Evolutionary conservation across 2,797 vertebrate genomes (phyloP), one percentile per base, ranked within the genome.

Genomic region (Morelia viridis): DNA sequence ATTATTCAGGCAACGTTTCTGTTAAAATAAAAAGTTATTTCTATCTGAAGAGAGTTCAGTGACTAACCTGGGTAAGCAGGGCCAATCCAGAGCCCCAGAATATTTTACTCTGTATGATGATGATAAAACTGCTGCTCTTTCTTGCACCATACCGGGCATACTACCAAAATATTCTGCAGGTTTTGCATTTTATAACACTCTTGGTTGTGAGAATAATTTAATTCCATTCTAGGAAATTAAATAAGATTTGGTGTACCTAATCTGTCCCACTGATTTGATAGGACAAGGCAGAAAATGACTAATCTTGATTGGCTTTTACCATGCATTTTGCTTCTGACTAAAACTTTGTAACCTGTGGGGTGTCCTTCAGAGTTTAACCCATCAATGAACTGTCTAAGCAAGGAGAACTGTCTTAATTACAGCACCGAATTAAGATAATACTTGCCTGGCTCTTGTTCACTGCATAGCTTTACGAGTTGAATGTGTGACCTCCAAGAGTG

Each of bases 401-500:
- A 89, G 50, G 35, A 94, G 91, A 95, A 94, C 83, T 93, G 58
- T 95, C 88, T 92, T 92, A 91, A 95, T 94, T 95, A 95, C 91
- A 89, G 46, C 94, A 94, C 94, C 24, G 85, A 87, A 92, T 92
- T 93, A 94, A 95, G 94, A 95, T 96, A 85, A 92, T 90, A 94
- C 61, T 90, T 53, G 85, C 94, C 64, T 94, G 90, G 71, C 64
- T 62, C 87, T 65, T 86, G 91, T 89, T 93, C 7, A 50, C 80
- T 0, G 11, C 86, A 96, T 95, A 95, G 94, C 96, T 97, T 96
- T 95, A 95, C 92, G 93, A 94, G 93, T 92, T 90, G 93, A 96
- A 96, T 95, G 93, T 31, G n/a, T 95, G 96, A 97, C 96, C 96
- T 97, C 96, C 95, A 97, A 84, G 58, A 92, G 87, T 84, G 71